Conservation (phyloP, 1,140 invertebrate genomes). For the Euglossa dilemma region DNA sequence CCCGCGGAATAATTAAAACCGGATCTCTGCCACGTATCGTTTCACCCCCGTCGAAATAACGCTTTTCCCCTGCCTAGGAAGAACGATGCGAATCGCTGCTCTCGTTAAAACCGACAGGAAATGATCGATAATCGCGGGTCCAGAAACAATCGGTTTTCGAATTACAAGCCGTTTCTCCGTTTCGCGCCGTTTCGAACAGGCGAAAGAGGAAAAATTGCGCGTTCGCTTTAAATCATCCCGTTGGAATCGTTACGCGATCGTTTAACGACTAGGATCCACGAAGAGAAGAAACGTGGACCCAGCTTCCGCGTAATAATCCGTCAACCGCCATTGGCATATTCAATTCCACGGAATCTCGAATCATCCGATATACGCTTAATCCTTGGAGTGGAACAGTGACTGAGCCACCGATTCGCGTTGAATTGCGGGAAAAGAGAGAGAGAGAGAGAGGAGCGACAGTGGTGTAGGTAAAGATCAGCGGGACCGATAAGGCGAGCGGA, state of each 20-base stretch:
- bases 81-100: not conserved
- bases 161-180: no score
- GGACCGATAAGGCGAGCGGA: slow-evolving; percentile 2
- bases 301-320: slow-evolving; percentile 31
- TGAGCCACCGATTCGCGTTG: slow-evolving; percentile 59
- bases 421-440: slow-evolving; percentile 42
- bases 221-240: no score
- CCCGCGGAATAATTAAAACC: not conserved
- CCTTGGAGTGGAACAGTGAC: slow-evolving; percentile 67
- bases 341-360: slow-evolving; percentile 67
- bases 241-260: no score
- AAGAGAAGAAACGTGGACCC: no score
- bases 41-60: not conserved
- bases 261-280: not conserved
- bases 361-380: slow-evolving; percentile 71
- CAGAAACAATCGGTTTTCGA: no score
- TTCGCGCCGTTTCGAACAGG: no score
- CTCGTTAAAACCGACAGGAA: no score
- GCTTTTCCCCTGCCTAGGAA: not conserved
- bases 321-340: slow-evolving; percentile 65
- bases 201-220: no score
- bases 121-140: no score
- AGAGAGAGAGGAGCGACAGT: not conserved
- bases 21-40: not conserved
- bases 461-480: not conserved